Evolutionary conservation across 2,888 invertebrate species (phyloP).

Genomic region (Axea sp.): DNA sequence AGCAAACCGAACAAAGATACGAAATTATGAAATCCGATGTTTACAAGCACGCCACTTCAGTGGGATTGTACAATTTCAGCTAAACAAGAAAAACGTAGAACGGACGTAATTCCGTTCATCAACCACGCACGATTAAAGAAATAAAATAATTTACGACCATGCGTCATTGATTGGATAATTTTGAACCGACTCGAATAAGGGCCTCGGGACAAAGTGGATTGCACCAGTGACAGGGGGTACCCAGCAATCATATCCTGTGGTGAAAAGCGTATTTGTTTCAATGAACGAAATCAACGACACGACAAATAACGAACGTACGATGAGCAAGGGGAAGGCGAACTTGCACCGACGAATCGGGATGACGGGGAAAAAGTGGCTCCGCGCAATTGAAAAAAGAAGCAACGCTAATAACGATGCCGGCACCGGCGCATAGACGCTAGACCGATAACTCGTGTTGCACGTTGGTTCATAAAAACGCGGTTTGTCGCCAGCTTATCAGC

Average conservation of each 20-base stretch:
- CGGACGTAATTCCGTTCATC: too few species aligned
- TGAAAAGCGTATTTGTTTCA: constrained; percentile 16
- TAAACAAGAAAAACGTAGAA: neutral
- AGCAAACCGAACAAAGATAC: too few species aligned
- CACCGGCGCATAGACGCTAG: constrained; percentile 32
- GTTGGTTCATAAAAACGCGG: constrained; percentile 26
- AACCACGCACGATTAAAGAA: too few species aligned
- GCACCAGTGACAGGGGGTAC: too few species aligned
- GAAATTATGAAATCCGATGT: too few species aligned
- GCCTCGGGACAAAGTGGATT: neutral
- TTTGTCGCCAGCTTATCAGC: constrained; percentile 48
- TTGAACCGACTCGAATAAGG: neutral
- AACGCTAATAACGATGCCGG: too few species aligned
- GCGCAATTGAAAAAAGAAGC: neutral
- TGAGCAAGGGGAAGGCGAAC: constrained; percentile 8
- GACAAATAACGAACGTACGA: constrained; percentile 12
- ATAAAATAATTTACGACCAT: constrained; percentile 1
- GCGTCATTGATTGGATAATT: constrained; percentile 10
- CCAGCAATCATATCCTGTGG: too few species aligned
- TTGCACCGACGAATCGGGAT: constrained; percentile 22
- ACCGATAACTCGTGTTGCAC: constrained; percentile 14
- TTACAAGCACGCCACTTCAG: too few species aligned
- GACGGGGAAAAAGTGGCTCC: neutral
- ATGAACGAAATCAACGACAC: constrained; percentile 13
- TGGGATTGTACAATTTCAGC: too few species aligned